These are phyloP conservation scores for Ommatoiulus sabulosus DNA, from an alignment of 2,888 invertebrate genomes.

Conservation along the genomic window DNA sequence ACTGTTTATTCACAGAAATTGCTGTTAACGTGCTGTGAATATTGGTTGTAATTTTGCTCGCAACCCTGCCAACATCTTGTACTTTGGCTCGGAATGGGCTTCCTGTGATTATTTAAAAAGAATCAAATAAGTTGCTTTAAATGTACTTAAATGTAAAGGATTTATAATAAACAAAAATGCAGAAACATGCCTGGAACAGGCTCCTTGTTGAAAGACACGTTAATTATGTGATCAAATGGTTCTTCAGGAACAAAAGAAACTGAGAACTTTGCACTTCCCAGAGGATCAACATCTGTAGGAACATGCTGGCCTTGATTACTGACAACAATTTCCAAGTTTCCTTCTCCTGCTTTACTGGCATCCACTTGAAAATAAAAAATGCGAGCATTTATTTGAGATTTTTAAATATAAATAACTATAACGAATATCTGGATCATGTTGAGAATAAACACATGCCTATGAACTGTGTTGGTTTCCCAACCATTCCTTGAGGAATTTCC, in stretches of 20 bases:
- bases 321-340: conserved; percentile 96
- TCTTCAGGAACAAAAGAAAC: conserved; percentile 97
- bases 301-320: conserved; percentile 93
- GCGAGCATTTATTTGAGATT: neutral
- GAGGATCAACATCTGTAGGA: conserved; percentile 94
- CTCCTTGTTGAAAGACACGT: conserved; percentile 97
- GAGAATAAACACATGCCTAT: conserved; percentile 70
- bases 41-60: conserved; percentile 66
- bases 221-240: conserved; percentile 93
- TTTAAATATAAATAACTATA: neutral
- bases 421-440: neutral
- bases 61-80: conserved; percentile 72
- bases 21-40: conserved; percentile 67
- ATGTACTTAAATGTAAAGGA: neutral
- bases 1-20: conserved; percentile 71
- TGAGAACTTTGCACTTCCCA: conserved; percentile 90
- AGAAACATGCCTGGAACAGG: conserved; percentile 70
- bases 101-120: conserved; percentile 54
- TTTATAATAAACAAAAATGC: neutral
- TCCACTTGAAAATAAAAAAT: conserved; percentile 75
- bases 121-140: neutral
- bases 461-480: conserved; percentile 93
- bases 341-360: conserved; percentile 96
- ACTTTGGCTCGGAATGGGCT: conserved; percentile 92
- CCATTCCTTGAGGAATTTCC: conserved; percentile 82